Evolutionary conservation across 2,888 invertebrate genomes (phyloP), one percentile per base, ranked within the genome.

Genomic region (Limnephilus lunatus): DNA sequence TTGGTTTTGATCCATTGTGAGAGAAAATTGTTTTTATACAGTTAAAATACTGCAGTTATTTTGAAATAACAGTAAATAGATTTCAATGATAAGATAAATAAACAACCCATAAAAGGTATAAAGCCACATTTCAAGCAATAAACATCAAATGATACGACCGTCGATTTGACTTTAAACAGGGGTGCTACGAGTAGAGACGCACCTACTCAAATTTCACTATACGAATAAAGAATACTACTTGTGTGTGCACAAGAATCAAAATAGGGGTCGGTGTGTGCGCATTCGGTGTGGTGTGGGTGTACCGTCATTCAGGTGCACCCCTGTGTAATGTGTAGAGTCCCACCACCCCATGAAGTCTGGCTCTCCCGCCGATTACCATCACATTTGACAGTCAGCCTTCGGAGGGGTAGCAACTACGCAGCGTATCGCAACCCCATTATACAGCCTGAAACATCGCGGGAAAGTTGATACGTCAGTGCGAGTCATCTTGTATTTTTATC

Each of bases 361-460:
- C 89, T 83, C 48, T 68, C 90, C 81, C 82, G 90, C 82, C 93
- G 92, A 91, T 93, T 93, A 92, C 91, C 92, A 93, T 92, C 93
- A 92, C 93, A 93, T 93, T 93, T 93, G 93, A 90, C 89, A 91
- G 92, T 93, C 93, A 92, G 93, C 91, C 93, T 91, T 92, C 93
- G 93, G 89, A 91, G 89, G 91, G 93, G 92, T 81, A 68, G 91
- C 93, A 91, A 15, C 92, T 89, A 81, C 53, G 81, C 68, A 53
- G 86, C 44, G 81, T 44, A 39, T 90, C 68, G 39, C 91, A 44
- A 31, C 39, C 83, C 81, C 85, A 68, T 15, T 32, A 85, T 31
- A 44, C 19, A 25, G 85, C 53, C 83, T 68, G n/a, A 68, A 85
- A 90, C 31, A 32, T 80, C 32, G 44, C 48, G 44, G 53, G 30